Evolutionary conservation across 2,888 invertebrate species (phyloP), one percentile per base, ranked within the genome.

Genomic region (Pheosia tremula): DNA sequence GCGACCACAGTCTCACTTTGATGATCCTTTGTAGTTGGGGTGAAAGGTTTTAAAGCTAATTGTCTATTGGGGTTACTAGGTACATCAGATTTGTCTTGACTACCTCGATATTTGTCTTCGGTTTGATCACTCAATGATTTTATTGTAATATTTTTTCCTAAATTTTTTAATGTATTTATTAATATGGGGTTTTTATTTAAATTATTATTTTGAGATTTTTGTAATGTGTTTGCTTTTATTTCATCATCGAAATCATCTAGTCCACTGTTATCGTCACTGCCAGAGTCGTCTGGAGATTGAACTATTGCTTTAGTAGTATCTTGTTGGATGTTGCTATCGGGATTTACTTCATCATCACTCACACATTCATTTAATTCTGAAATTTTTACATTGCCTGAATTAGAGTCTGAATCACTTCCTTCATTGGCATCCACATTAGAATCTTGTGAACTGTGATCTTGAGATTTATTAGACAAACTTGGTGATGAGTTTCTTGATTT

Each of bases 401-500:
- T 67, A 10, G 72, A 72, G 59, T 89, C 86, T 1, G 84, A 77
- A 59, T 86, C 85, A 64, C 82, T 81, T 4, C 74, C 78, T 55
- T 79, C 74, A 58, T 79, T 66, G 47, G 63, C 61, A 39, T 72
- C 71, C 61, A 68, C 60, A 64, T 75, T 71, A 6, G 63, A 71
- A 60, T 82, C 74, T 65, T 77, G 74, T 58, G 72, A 69, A 60
- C 78, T 69, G 39, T 75, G 61, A 55, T 80, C 78, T 61, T 78
- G 72, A 43, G 71, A 67, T 60, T 69, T 71, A 10, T 63, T 7
- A 41, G 74, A 69, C 39, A 71, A 69, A 72, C 63, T 82, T 39
- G 85, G 82, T 11, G 86, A 83, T 37, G 83, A 75, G 68, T 83
- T 88, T 62, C 79, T 79, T 5, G 90, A 84, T 75, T 90, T 92